These are phyloP conservation scores for Python bivittatus DNA, from an alignment of 2,113 vertebrate genomes.

Conservation along the genomic window DNA sequence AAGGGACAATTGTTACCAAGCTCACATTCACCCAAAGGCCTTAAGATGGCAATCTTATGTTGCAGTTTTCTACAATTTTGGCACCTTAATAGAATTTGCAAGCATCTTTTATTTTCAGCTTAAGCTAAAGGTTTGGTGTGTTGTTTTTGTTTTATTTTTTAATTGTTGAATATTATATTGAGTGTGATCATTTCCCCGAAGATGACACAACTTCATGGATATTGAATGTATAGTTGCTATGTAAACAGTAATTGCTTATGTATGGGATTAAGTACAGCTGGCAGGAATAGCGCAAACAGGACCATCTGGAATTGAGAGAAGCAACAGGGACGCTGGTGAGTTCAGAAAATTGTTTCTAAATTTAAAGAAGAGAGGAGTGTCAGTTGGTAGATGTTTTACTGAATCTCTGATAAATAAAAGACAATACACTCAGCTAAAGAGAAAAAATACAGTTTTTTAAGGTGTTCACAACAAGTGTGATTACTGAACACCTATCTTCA, in stretches of 20 bases:
- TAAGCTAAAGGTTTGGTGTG: background rate
- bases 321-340: background rate
- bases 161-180: background rate
- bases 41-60: background rate
- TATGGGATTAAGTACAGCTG: background rate
- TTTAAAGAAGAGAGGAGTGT: constrained; percentile 9
- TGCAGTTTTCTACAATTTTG: too few relatives aligned
- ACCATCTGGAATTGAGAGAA: background rate
- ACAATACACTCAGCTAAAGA: background rate
- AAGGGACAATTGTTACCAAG: background rate
- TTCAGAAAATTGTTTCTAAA: background rate
- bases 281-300: constrained; percentile 25
- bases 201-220: background rate
- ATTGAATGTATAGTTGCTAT: background rate
- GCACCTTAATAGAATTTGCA: background rate
- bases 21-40: background rate
- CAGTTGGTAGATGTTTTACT: constrained; percentile 9
- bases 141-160: too few relatives aligned
- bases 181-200: background rate
- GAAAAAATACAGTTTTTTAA: background rate
- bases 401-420: background rate
- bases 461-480: background rate
- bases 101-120: background rate
- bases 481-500: constrained; percentile 46
- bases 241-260: background rate